These are phyloP conservation scores for Myodes glareolus DNA, from an alignment of 2,113 vertebrate genomes.

Conservation along the genomic window DNA sequence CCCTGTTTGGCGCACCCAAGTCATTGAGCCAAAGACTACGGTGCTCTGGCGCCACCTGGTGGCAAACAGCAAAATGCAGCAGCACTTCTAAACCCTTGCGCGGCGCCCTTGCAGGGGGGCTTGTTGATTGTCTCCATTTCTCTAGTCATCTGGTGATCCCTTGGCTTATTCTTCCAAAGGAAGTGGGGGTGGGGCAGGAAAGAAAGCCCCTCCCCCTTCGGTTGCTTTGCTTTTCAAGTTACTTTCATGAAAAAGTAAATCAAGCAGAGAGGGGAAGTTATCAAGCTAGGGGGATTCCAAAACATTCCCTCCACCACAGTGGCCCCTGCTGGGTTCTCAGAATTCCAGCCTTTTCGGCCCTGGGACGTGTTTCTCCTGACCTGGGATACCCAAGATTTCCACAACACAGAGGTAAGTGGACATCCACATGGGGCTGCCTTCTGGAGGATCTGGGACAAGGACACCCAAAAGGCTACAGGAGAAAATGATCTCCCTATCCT, in stretches of 20 bases:
- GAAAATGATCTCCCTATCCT: background rate
- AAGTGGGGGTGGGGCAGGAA: fast-evolving
- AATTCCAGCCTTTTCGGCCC: too few species aligned
- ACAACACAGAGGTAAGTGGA: background rate
- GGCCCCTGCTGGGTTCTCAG: too few species aligned
- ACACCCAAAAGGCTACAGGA: background rate
- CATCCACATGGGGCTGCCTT: background rate
- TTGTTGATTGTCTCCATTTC: background rate
- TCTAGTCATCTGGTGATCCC: background rate
- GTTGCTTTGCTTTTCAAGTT: background rate
- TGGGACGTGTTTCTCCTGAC: background rate
- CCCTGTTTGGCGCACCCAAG: fast-evolving
- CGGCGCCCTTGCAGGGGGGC: too few species aligned
- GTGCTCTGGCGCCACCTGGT: conserved; percentile 9
- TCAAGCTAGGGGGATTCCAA: background rate
- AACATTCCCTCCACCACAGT: background rate
- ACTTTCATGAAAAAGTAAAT: background rate
- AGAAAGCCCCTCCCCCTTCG: background rate
- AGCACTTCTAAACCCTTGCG: too few species aligned
- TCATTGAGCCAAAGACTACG: background rate
- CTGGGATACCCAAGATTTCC: background rate
- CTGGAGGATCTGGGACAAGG: background rate
- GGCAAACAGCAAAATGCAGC: background rate
- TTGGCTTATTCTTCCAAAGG: background rate
- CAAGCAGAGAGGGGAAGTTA: background rate